Evolutionary conservation across 2,113 vertebrate species (phyloP), one percentile per base, ranked within the genome.

Genomic region (Nothobranchius kuhntae): DNA sequence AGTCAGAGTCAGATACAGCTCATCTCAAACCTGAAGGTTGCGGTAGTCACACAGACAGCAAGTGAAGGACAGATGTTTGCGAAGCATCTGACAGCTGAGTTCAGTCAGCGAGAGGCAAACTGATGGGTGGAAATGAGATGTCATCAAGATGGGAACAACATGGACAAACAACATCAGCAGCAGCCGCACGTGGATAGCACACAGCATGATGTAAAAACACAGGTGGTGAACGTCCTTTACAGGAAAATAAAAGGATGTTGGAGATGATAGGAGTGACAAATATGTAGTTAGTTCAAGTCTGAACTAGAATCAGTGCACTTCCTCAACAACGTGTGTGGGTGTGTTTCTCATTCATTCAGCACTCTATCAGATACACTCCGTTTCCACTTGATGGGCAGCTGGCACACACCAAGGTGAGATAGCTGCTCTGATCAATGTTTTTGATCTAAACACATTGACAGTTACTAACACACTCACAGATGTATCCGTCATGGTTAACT

Each of bases 381-480:
- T 87, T 82, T 90, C 69, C 52, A 63, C 82, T 63, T 85, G 86
- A 87, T 80, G 75, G 79, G 61, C 79, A 81, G 71, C 75, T 87
- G 88, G 86, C 82, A 47, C 55, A 67, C 80, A 71, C 68, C 15
- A 74, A 77, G 73, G 78, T 67, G 68, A 84, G 88, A 88, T 83
- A 84, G 83, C 67, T 35, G 61, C 74, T 68, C 60, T 35, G 45
- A 87, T 91, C 89, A 90, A 91, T 92, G 82, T 57, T 47, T 90
- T 90, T 78, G 80, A 91, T 91, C 74, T 60, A 53, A 68, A 63
- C 72, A 30, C 63, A 62, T 69, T 65, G 73, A 71, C 74, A 77
- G 73, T 48, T 56, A 64, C 68, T 65, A 68, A 77, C 65, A 76
- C 77, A 81, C 86, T 77, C 36, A 0, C 52, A 57, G 35, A 61